Conservation (phyloP, 1,140 invertebrate genomes). For the Geopemphigus sp. region DNA sequence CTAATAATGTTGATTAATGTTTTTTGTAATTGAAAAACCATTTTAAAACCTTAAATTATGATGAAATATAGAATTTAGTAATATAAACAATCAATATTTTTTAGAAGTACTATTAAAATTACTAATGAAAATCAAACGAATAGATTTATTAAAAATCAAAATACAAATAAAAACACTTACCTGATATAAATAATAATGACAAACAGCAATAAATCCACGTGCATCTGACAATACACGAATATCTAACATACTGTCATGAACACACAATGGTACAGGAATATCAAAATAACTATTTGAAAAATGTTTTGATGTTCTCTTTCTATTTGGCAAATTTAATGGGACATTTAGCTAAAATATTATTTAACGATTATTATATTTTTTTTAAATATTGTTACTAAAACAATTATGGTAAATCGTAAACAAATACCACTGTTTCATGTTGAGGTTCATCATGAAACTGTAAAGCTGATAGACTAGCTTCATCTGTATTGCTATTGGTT, state of each 20-base stretch:
- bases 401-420: not conserved
- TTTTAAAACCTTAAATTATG: too few relatives aligned
- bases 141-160: not conserved
- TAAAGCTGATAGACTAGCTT: constrained; percentile 39
- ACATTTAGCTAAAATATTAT: constrained; percentile 19
- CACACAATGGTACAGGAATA: constrained; percentile 71
- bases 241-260: constrained; percentile 78
- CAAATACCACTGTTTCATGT: constrained; percentile 46
- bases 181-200: constrained; percentile 81
- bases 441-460: constrained; percentile 47
- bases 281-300: constrained; percentile 71
- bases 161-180: constrained; percentile 51
- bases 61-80: not conserved
- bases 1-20: too few relatives aligned
- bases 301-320: constrained; percentile 55
- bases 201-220: constrained; percentile 74
- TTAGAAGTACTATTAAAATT: not conserved
- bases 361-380: not conserved
- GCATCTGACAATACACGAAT: constrained; percentile 72
- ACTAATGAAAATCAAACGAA: not conserved
- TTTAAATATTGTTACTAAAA: not conserved
- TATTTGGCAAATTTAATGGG: constrained; percentile 61
- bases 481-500: constrained; percentile 9
- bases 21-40: too few relatives aligned
- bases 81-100: not conserved